phyloP scores from a whole-genome alignment of 2,113 vertebrate genomes.

The Orthonyx spaldingii region DNA sequence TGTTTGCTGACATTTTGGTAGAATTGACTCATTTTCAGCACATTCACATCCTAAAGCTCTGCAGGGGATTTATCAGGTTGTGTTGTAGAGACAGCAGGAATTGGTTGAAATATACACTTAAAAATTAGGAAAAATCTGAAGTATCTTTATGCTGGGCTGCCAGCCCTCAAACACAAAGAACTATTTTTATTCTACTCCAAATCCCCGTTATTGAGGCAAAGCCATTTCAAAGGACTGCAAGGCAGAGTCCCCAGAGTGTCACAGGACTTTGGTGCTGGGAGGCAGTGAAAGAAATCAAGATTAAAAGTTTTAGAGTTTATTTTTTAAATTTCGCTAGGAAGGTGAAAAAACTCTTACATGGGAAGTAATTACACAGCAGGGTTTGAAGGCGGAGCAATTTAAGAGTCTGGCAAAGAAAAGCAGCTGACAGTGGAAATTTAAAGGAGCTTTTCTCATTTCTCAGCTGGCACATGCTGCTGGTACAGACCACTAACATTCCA shows the following conservation, averaged over 20 bases:
- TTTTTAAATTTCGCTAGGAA: not conserved
- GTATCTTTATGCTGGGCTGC: not conserved
- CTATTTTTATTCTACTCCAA: not conserved
- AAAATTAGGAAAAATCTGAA: not conserved
- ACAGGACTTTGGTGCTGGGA: not conserved
- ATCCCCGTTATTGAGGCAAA: not conserved
- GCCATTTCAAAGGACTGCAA: not conserved
- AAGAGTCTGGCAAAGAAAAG: slow-evolving; percentile 42
- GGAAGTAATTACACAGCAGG: not conserved
- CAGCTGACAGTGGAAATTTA: slow-evolving; percentile 35
- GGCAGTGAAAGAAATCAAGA: not conserved
- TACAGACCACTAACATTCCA: not conserved
- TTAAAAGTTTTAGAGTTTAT: not conserved
- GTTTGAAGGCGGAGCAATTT: slow-evolving; percentile 11
- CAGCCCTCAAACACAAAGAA: not conserved
- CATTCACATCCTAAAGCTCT: not conserved
- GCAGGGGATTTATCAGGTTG: accelerated
- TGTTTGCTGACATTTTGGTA: not conserved
- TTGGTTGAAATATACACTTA: accelerated
- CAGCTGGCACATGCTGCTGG: not conserved
- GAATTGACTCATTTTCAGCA: not conserved
- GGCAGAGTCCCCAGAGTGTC: not conserved
- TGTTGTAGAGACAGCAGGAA: not conserved
- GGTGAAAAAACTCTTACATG: not conserved
- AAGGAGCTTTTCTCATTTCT: slow-evolving; percentile 47